phyloP scores from a whole-genome alignment of 2,888 invertebrate species.

The Rhamphomyia laevipes region DNA sequence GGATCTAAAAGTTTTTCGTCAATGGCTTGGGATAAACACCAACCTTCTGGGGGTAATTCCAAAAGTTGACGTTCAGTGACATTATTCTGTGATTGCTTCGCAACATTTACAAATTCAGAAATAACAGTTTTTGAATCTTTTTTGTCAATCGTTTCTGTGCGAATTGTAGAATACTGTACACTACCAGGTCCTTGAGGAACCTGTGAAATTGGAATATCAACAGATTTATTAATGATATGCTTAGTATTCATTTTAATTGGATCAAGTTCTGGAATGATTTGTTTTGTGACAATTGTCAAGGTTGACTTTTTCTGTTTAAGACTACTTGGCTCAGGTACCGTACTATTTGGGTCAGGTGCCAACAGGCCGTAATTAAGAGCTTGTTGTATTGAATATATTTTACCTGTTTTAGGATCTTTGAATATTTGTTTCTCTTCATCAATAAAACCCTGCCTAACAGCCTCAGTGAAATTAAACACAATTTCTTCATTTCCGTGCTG shows the following conservation, averaged over 20 bases:
- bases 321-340: slow-evolving; percentile 40
- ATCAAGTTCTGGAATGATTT: slow-evolving; percentile 33
- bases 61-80: slow-evolving; percentile 54
- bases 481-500: slow-evolving; percentile 41
- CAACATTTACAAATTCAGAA: slow-evolving; percentile 36
- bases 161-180: slow-evolving; percentile 1
- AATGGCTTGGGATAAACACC: slow-evolving; percentile 74
- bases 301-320: slow-evolving; percentile 40
- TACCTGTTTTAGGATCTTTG: slow-evolving; percentile 61
- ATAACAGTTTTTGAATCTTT: slow-evolving; percentile 37
- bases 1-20: slow-evolving; percentile 73
- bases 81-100: slow-evolving; percentile 37
- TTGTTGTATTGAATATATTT: slow-evolving; percentile 61
- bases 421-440: slow-evolving; percentile 67
- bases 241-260: slow-evolving; percentile 29
- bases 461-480: slow-evolving; percentile 64
- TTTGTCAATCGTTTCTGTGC: slow-evolving; percentile 26
- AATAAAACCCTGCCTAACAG: slow-evolving; percentile 63
- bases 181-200: slow-evolving; percentile 34
- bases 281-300: slow-evolving; percentile 46
- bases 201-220: slow-evolving; percentile 31
- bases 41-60: slow-evolving; percentile 73
- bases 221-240: slow-evolving; percentile 28
- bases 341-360: slow-evolving; percentile 45
- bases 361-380: slow-evolving; percentile 63